Conservation (phyloP, 1,140 invertebrate genomes). For the Oncopeltus fasciatus region DNA sequence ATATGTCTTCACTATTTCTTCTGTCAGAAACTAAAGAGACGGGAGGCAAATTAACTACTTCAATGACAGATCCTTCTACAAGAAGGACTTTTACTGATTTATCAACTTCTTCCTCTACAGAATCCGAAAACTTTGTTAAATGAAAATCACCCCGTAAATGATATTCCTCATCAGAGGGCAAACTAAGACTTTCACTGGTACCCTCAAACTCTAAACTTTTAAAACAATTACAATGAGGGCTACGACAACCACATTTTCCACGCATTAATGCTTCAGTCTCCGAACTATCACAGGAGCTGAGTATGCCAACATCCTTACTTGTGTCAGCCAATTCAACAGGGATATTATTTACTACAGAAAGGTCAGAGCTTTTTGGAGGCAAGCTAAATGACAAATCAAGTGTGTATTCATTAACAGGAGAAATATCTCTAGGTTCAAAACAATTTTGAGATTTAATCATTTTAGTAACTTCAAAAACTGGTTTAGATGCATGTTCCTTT, state of each 20-base stretch:
- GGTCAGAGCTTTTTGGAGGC: too few relatives aligned
- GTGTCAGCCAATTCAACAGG: too few relatives aligned
- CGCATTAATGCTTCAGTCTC: neutral
- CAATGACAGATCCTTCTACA: conserved; percentile 15
- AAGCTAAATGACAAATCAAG: too few relatives aligned
- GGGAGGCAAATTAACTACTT: conserved; percentile 1
- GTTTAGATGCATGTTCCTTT: too few relatives aligned
- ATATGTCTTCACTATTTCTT: neutral
- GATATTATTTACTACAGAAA: too few relatives aligned
- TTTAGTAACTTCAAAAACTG: too few relatives aligned
- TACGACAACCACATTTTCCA: neutral
- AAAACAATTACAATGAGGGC: neutral
- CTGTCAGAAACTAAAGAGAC: neutral
- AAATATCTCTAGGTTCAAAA: too few relatives aligned
- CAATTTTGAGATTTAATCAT: too few relatives aligned
- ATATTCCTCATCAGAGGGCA: conserved; percentile 3
- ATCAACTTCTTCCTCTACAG: neutral
- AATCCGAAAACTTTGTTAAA: neutral
- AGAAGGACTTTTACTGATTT: conserved; percentile 9
- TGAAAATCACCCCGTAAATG: neutral
- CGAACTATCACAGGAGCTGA: conserved; percentile 1
- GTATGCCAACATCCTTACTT: neutral
- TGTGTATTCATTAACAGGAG: too few relatives aligned
- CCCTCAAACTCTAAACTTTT: neutral
- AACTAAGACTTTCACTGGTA: conserved; percentile 1